Base-by-base conservation (phyloP, 2,797 vertebrate species). In the Sebastes kiyomatsui region DNA sequence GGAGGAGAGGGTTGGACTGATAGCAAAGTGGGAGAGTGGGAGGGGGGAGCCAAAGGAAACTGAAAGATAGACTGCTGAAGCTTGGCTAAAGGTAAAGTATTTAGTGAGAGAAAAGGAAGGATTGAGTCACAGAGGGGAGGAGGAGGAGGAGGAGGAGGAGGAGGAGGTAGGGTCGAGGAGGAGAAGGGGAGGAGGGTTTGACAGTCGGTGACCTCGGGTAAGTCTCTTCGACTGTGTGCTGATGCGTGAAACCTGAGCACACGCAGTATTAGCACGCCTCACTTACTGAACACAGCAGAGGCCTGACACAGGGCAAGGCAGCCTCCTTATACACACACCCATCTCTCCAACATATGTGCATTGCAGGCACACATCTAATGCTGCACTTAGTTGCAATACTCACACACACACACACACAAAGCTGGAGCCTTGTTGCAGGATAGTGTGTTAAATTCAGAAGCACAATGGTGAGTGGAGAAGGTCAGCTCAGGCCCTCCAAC, bases 211-310 rank as follows among this genome's bases (percentile, higher is more conserved):
- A 94, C 94, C 93, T 92, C 89, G 89, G 87, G 91, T 93, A 92
- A 92, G 92, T 93, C 91, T 93, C 90, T 93, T 92, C 89, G 82
- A 93, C 93, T 93, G 94, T 94, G 90, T 93, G 92, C 93, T 94
- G 94, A 95, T 91, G 94, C 93, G 87, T 94, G 93, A 94, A 94
- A 94, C 94, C 91, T 94, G 92, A 94, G 94, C 94, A 94, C 93
- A 94, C 92, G 91, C 93, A 87, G 91, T 92, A 94, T 95, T 91
- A 92, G 88, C 86, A 91, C 85, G 88, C 91, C 93, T 94, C 90
- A 93, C 93, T 93, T 93, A 89, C 91, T 79, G 81, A 94, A 93
- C 92, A 91, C 94, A 91, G 87, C 90, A 89, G 92, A 92, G 93
- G 87, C 89, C 93, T 90, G 88, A 92, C 92, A 92, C 87, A 86